Conservation (phyloP, 2,888 invertebrate species). For the Athetis lepigone region DNA sequence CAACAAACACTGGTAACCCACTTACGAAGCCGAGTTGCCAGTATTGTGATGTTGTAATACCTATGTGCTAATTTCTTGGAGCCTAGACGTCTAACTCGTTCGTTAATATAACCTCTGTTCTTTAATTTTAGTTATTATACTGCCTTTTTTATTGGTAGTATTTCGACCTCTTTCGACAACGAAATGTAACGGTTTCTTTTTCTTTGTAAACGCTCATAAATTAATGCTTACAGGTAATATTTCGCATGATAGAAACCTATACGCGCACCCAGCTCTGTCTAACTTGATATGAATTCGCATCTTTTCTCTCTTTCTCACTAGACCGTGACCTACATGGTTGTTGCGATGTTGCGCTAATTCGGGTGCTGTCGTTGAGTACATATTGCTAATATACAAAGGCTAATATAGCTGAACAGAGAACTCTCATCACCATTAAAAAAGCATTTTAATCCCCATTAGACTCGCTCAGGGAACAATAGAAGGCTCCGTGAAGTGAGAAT, state of each 20-base stretch:
- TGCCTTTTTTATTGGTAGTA: conserved; percentile 1
- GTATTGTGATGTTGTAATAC: conserved; percentile 52
- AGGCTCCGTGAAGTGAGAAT: no score
- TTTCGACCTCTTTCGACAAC: background rate
- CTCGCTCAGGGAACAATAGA: background rate
- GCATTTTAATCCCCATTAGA: background rate
- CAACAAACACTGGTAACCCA: conserved; percentile 53
- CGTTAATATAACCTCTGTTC: conserved; percentile 14
- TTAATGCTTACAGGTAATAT: conserved; percentile 54
- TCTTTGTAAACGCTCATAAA: conserved; percentile 15
- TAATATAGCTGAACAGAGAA: no score
- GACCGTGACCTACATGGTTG: conserved; percentile 84
- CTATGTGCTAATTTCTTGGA: conserved; percentile 31
- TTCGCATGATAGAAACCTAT: conserved; percentile 54
- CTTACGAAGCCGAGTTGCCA: conserved; percentile 38
- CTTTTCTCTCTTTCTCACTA: conserved; percentile 64
- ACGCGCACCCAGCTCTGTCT: conserved; percentile 60
- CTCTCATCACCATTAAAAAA: no score
- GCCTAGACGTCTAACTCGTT: conserved; percentile 12
- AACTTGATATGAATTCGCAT: conserved; percentile 39
- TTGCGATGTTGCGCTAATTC: conserved; percentile 80
- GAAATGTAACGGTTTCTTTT: no score
- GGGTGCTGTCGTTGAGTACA: conserved; percentile 69
- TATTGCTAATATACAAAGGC: conserved; percentile 21
- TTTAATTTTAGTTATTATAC: conserved; percentile 4